phyloP scores from a whole-genome alignment of 2,113 vertebrate genomes.

The Emydocephalus ijimae region DNA sequence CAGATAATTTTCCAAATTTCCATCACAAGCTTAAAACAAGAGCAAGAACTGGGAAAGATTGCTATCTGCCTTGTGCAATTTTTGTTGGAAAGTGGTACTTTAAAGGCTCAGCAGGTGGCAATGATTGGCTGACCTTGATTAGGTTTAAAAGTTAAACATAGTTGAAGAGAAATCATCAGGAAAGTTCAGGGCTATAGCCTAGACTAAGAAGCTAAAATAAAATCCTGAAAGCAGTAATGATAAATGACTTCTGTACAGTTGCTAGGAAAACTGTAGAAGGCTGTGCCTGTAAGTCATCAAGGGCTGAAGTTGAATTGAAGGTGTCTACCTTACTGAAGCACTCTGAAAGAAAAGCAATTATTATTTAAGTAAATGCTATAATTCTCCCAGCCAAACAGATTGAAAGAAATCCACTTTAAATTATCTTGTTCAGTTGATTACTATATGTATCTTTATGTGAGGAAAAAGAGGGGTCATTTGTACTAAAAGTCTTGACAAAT shows the following conservation, averaged over 20 bases:
- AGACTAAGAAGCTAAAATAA: not conserved
- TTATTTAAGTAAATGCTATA: not conserved
- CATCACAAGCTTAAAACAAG: not conserved
- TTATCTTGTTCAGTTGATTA: not conserved
- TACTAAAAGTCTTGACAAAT: not conserved
- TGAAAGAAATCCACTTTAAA: not conserved
- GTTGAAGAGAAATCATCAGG: not conserved
- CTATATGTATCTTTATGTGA: not conserved
- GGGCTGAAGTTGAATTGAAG: not conserved
- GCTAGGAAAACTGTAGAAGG: not conserved
- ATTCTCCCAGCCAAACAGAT: not conserved
- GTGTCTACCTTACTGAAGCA: not conserved
- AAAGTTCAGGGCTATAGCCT: not conserved
- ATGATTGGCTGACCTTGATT: not conserved
- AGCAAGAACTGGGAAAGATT: not conserved
- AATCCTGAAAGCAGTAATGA: not conserved
- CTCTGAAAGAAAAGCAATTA: not conserved
- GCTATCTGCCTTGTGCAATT: not conserved
- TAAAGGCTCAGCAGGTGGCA: not conserved
- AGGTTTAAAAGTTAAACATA: not conserved
- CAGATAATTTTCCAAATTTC: not conserved
- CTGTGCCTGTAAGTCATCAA: not conserved
- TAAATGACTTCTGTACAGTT: not conserved
- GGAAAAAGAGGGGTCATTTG: not conserved
- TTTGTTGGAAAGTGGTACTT: not conserved